These are phyloP conservation scores for Sceloporus undulatus DNA, from an alignment of 2,113 vertebrate species.

Conservation along the genomic window DNA sequence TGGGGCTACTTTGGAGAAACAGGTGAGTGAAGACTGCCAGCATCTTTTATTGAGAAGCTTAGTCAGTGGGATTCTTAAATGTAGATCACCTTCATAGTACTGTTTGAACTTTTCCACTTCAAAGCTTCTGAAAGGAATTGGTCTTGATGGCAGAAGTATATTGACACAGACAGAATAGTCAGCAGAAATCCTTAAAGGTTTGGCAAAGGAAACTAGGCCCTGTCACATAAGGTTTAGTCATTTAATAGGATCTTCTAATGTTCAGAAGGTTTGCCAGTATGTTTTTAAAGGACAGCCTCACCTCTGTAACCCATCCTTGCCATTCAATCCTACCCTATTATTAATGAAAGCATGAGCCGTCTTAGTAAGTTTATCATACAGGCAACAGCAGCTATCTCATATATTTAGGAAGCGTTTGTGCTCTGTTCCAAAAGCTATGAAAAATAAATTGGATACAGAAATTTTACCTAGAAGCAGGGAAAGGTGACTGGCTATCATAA, in stretches of 20 bases:
- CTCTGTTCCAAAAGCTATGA: slow-evolving; percentile 8
- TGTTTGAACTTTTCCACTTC: background rate
- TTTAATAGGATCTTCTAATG: slow-evolving; percentile 31
- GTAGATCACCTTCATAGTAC: slow-evolving; percentile 18
- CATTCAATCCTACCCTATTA: slow-evolving; percentile 9
- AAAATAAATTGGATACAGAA: slow-evolving; percentile 33
- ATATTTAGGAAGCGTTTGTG: slow-evolving; percentile 23
- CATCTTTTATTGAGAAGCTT: background rate
- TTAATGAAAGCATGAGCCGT: slow-evolving; percentile 39
- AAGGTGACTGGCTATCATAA: background rate
- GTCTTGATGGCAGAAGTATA: fast-evolving
- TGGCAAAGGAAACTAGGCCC: slow-evolving; percentile 11
- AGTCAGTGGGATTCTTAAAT: background rate
- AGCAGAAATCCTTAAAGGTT: slow-evolving; percentile 1
- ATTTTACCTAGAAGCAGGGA: background rate
- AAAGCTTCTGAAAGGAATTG: background rate
- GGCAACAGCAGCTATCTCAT: slow-evolving; percentile 41
- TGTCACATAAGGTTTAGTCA: slow-evolving; percentile 20
- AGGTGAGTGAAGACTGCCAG: background rate
- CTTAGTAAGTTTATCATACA: slow-evolving; percentile 44
- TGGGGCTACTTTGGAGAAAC: background rate
- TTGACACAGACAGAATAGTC: background rate
- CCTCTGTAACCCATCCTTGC: slow-evolving; percentile 38
- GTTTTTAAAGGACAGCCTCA: slow-evolving; percentile 4
- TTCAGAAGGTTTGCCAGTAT: background rate